Conservation (phyloP, 2,113 vertebrate genomes). For the Otus sunia region DNA sequence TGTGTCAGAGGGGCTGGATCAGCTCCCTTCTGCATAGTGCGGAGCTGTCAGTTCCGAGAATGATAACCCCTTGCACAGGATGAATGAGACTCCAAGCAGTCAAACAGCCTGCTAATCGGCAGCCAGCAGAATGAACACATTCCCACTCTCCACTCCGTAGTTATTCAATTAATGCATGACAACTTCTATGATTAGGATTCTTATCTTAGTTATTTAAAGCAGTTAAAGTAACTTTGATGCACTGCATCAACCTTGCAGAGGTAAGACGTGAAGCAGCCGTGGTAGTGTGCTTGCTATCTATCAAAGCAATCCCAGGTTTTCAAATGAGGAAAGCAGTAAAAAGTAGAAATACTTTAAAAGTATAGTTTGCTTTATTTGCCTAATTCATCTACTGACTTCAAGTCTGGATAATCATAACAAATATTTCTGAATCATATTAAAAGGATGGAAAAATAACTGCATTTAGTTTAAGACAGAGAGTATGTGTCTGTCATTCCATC, state of each 20-base stretch:
- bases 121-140: neutral
- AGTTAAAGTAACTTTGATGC: conserved; percentile 34
- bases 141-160: neutral
- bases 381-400: neutral
- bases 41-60: accelerated
- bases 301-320: neutral
- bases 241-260: conserved; percentile 6
- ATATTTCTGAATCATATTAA: neutral
- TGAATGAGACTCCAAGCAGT: neutral
- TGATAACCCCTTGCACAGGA: accelerated
- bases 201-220: conserved; percentile 41
- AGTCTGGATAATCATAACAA: neutral
- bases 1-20: neutral
- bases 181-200: conserved; percentile 9
- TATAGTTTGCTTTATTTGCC: neutral
- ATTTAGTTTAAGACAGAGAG: neutral
- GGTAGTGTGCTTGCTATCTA: neutral
- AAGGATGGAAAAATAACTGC: neutral
- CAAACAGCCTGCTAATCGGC: neutral
- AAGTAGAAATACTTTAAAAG: neutral
- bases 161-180: neutral
- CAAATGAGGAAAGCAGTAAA: neutral
- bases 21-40: accelerated
- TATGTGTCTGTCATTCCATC: neutral
- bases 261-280: neutral